A percentile compares a stretch with the other conserved stretches of the same genome.
phyloP scores from a whole-genome alignment of 2,888 invertebrate species.

The Drosophila subsilvestris region DNA sequence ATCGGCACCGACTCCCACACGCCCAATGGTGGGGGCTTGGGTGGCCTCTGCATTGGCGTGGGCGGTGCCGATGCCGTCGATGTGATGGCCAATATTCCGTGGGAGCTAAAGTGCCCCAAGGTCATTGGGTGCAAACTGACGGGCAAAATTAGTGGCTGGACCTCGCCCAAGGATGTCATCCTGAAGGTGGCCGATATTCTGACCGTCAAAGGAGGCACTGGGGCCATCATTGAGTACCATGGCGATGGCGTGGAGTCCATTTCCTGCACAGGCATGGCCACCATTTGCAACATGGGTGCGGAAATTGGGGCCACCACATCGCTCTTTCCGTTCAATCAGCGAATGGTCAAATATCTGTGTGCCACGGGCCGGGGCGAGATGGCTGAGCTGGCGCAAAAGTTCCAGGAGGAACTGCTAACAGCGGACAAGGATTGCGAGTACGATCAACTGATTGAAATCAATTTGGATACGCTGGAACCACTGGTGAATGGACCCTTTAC shows the following conservation, averaged over 20 bases:
- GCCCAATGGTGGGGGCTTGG: conserved; percentile 99
- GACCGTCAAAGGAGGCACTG: conserved; percentile 99
- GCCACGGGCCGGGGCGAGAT: conserved; percentile 91
- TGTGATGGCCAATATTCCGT: conserved; percentile 99
- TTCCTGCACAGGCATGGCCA: conserved; percentile 99
- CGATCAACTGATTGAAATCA: conserved; percentile 95
- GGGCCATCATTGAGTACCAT: conserved; percentile 99
- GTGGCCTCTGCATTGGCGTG: conserved; percentile 98
- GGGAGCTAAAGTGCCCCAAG: conserved; percentile 99
- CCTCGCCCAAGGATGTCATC: conserved; percentile 99
- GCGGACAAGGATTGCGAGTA: conserved; percentile 94
- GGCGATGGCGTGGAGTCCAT: conserved; percentile 99
- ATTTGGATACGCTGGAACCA: conserved; percentile 95
- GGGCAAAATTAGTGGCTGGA: conserved; percentile 98
- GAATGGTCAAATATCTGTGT: conserved; percentile 96
- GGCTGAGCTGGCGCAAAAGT: conserved; percentile 89
- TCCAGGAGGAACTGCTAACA: conserved; percentile 88
- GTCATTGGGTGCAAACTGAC: conserved; percentile 99
- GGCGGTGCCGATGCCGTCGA: conserved; percentile 99
- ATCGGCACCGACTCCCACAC: conserved; percentile 99
- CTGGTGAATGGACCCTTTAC: conserved; percentile 99
- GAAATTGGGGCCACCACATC: conserved; percentile 99
- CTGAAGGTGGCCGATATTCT: conserved; percentile 98
- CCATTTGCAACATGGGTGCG: conserved; percentile 99
- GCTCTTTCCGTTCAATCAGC: conserved; percentile 96